These are phyloP conservation scores for Oreotrochilus melanogaster DNA, from an alignment of 2,113 vertebrate genomes.

Conservation along the genomic window DNA sequence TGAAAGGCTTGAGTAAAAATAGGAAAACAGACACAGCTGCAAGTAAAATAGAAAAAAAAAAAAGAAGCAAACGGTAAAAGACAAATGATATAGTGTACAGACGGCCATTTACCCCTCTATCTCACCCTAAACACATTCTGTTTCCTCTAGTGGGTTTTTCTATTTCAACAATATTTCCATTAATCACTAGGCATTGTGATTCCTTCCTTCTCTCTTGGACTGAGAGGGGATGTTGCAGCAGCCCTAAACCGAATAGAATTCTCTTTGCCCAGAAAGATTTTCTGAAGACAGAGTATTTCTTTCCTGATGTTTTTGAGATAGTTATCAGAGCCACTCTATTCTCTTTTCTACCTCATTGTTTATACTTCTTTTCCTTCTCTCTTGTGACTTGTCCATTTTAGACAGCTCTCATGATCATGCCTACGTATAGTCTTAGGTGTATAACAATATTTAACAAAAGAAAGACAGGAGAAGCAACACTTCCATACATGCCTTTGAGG, in stretches of 20 bases:
- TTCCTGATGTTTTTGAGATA: not conserved
- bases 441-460: not conserved
- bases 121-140: not conserved
- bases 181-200: not conserved
- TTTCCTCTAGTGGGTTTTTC: not conserved
- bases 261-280: not conserved
- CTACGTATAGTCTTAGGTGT: not conserved
- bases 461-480: not conserved
- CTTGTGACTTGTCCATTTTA: not conserved
- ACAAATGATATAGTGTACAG: not conserved
- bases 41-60: not conserved
- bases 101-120: not conserved
- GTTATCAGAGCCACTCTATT: not conserved
- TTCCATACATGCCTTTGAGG: not conserved
- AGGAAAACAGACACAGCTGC: slow-evolving; percentile 45
- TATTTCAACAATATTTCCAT: not conserved
- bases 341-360: not conserved
- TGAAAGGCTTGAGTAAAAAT: slow-evolving; percentile 52
- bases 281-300: not conserved
- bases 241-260: not conserved
- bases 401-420: not conserved
- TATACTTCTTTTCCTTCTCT: not conserved
- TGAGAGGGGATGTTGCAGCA: not conserved
- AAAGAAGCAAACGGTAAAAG: not conserved
- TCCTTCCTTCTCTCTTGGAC: not conserved